phyloP scores from a whole-genome alignment of 2,888 invertebrate genomes.

The Dendrolimus pini region DNA sequence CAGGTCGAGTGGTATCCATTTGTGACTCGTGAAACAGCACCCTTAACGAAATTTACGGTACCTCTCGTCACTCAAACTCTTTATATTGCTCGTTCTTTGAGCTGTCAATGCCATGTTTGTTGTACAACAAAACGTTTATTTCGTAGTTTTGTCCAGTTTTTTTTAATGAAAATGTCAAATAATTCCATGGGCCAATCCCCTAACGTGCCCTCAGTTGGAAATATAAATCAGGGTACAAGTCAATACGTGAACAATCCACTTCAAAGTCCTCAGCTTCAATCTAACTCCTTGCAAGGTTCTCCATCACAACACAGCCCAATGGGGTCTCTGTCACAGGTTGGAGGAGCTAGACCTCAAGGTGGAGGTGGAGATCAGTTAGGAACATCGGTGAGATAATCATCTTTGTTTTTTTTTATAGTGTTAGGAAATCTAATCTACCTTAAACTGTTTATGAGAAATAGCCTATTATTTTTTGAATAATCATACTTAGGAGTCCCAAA shows the following conservation, averaged over 20 bases:
- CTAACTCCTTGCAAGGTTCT: conserved; percentile 52
- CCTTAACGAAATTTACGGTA: too few species aligned
- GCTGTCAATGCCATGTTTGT: too few species aligned
- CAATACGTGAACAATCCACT: conserved; percentile 60
- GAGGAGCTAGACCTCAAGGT: conserved; percentile 37
- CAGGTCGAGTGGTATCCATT: too few species aligned
- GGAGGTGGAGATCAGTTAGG: conserved; percentile 32
- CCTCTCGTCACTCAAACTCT: too few species aligned
- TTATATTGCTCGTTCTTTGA: too few species aligned
- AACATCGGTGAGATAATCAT: neutral
- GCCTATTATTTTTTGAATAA: too few species aligned
- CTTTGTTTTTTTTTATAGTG: too few species aligned
- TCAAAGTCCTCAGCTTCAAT: conserved; percentile 59
- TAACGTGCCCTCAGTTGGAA: conserved; percentile 57
- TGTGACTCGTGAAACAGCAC: too few species aligned
- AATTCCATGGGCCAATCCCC: conserved; percentile 37
- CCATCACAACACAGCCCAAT: conserved; percentile 70
- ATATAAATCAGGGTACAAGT: conserved; percentile 48
- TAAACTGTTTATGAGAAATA: too few species aligned
- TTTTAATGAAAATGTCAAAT: conserved; percentile 31
- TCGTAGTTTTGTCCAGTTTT: neutral
- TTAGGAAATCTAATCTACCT: too few species aligned
- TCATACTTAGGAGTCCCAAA: too few species aligned
- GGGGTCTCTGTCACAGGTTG: conserved; percentile 49
- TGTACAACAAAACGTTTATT: too few species aligned